Conservation (phyloP, 2,888 invertebrate genomes). For the Leptopilina syphax region DNA sequence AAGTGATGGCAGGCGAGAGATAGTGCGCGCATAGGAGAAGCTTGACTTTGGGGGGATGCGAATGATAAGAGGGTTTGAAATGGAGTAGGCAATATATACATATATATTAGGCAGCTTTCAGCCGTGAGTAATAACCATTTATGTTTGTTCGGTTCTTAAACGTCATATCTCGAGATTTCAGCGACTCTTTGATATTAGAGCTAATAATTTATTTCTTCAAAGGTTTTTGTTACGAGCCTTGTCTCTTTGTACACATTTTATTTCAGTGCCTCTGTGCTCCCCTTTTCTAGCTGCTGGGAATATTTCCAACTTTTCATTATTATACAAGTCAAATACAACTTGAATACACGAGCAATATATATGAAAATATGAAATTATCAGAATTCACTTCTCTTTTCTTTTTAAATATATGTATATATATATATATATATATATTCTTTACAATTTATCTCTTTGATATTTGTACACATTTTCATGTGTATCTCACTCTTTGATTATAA, state of each 20-base stretch:
- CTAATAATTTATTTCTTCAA: constrained; percentile 39
- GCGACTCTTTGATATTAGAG: constrained; percentile 28
- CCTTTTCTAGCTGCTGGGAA: constrained; percentile 3
- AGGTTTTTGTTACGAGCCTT: constrained; percentile 27
- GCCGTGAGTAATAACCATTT: constrained; percentile 33
- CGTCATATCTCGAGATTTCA: constrained; percentile 37
- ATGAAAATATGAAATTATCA: constrained; percentile 19
- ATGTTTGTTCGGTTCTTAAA: constrained; percentile 38
- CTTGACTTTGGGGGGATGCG: background rate
- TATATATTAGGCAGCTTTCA: constrained; percentile 11
- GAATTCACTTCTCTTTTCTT: background rate
- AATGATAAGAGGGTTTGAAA: constrained; percentile 29
- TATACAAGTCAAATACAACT: constrained; percentile 26
- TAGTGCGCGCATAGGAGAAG: constrained; percentile 2
- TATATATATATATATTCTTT: no score
- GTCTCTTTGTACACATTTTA: constrained; percentile 14
- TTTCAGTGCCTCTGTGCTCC: background rate
- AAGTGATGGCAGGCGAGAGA: constrained; percentile 33
- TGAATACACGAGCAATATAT: constrained; percentile 22
- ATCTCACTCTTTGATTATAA: no score
- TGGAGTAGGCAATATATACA: no score
- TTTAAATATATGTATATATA: no score
- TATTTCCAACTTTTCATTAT: constrained; percentile 34
- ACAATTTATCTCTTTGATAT: no score
- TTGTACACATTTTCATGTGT: no score